Evolutionary conservation across 2,888 invertebrate species (phyloP).

Genomic region (Ypsolopha scabrella): DNA sequence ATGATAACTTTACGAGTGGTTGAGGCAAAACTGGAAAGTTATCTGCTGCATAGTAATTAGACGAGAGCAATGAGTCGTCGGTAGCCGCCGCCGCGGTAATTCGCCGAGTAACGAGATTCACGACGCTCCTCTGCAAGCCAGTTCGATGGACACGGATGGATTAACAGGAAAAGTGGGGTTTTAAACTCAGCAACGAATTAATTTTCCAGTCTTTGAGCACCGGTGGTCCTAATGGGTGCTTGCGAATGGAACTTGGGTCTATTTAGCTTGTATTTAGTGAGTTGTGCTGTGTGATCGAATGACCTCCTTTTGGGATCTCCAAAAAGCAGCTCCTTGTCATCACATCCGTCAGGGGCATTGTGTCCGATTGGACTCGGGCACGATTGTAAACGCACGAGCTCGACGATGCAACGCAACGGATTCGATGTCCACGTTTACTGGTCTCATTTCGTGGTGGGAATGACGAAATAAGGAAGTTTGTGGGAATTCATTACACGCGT

Average conservation of each 20-base stretch:
- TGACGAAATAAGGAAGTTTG: slow-evolving; percentile 39
- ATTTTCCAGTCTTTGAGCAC: too few species aligned
- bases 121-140: slow-evolving; percentile 16
- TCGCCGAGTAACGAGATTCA: slow-evolving; percentile 31
- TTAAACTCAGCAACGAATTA: too few species aligned
- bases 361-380: slow-evolving; percentile 49
- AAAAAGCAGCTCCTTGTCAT: slow-evolving; percentile 15
- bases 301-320: slow-evolving; percentile 6
- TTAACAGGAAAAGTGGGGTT: slow-evolving; percentile 35
- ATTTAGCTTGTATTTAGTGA: too few species aligned
- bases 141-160: slow-evolving; percentile 31
- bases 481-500: slow-evolving; percentile 19
- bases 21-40: neutral
- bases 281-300: neutral
- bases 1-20: neutral
- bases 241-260: too few species aligned
- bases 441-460: slow-evolving; percentile 40
- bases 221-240: too few species aligned
- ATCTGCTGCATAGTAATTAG: neutral
- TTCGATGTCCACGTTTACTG: slow-evolving; percentile 18
- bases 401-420: slow-evolving; percentile 12
- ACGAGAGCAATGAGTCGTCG: neutral
- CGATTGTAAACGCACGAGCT: slow-evolving; percentile 41
- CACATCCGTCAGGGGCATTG: slow-evolving; percentile 35
- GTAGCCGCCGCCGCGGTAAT: slow-evolving; percentile 15